Percentiles rank a stretch among this genome's conserved stretches.
Conservation (phyloP, 2,797 vertebrate species). For the Valencia hispanica region DNA sequence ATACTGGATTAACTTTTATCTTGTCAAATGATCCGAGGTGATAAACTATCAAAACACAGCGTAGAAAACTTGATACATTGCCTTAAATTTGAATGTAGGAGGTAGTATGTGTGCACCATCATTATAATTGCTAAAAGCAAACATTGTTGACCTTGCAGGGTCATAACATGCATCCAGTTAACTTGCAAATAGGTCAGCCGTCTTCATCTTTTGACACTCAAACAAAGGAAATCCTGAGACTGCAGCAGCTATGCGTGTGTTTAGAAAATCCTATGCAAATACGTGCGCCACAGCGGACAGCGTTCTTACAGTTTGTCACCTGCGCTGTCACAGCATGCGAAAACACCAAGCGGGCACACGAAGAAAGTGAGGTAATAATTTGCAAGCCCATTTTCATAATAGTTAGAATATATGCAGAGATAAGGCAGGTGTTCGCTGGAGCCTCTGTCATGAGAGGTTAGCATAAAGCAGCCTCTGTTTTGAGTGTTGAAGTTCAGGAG, state of each 20-base stretch:
- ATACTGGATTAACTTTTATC: conserved; percentile 14
- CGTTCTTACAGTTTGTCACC: conserved; percentile 1
- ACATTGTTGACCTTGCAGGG: background rate
- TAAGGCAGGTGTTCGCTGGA: conserved; percentile 35
- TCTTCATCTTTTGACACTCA: conserved; percentile 2
- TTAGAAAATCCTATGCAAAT: conserved; percentile 44
- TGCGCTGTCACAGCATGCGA: conserved; percentile 5
- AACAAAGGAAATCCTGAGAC: conserved; percentile 1
- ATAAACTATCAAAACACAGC: background rate
- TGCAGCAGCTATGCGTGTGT: background rate
- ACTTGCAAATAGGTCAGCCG: background rate
- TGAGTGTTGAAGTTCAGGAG: background rate
- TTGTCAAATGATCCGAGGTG: background rate
- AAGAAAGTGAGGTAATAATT: conserved; percentile 31
- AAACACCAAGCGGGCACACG: conserved; percentile 24
- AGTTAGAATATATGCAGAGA: conserved; percentile 31
- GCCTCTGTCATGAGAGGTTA: conserved; percentile 8
- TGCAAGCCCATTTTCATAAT: conserved; percentile 57
- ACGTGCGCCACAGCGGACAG: background rate
- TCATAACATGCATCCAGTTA: background rate
- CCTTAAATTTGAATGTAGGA: conserved; percentile 10
- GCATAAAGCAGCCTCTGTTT: conserved; percentile 31
- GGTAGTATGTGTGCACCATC: conserved; percentile 10
- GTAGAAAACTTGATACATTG: background rate
- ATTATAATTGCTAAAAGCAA: background rate